Evolutionary conservation across 2,888 invertebrate species (phyloP), one percentile per base, ranked within the genome.

Genomic region (Suillia variegata): DNA sequence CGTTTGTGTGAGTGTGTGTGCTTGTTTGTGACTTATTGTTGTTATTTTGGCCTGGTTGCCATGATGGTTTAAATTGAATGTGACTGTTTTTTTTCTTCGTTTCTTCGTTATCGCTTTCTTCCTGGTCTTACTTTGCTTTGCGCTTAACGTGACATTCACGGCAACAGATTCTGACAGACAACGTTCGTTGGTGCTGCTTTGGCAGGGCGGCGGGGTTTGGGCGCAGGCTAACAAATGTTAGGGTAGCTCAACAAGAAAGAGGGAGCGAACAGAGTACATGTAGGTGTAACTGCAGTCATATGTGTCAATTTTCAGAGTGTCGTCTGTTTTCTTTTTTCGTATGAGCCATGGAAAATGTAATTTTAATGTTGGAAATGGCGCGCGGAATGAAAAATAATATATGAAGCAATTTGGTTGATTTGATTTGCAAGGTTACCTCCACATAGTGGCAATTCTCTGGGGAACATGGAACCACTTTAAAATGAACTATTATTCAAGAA

Each of bases 21-120:
- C 53, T 20, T 24, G 24, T 38, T 31, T 8, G 10, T 38, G 45
- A 18, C 8, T 45, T 45, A 20, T 45, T 45, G 45, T 45, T 45
- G 45, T 17, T 20, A 20, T 20, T 3, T 45, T 45, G 20, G 3
- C 45, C 45, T 45, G 45, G 17, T 45, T 45, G 45, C 45, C 45
- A 59, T 57, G 59, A 64, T 62, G 61, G 61, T 62, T 62, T 59
- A 62, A 64, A 64, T 62, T 59, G 64, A 58, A 64, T 62, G 62
- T 54, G 42, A 49, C 42, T 54, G n/a, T 48, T 55, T 58, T 56
- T 60, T 45, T 53, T 50, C 51, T 52, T 42, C 24, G 47, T 51
- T 52, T 50, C 33, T 64, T 47, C 31, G 18, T 38, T 15, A 20
- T n/a, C n/a, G n/a, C n/a, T n/a, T n/a, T n/a, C n/a, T n/a, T n/a